phyloP scores from a whole-genome alignment of 1,140 invertebrate species.

The Drosophila pectinifera region DNA sequence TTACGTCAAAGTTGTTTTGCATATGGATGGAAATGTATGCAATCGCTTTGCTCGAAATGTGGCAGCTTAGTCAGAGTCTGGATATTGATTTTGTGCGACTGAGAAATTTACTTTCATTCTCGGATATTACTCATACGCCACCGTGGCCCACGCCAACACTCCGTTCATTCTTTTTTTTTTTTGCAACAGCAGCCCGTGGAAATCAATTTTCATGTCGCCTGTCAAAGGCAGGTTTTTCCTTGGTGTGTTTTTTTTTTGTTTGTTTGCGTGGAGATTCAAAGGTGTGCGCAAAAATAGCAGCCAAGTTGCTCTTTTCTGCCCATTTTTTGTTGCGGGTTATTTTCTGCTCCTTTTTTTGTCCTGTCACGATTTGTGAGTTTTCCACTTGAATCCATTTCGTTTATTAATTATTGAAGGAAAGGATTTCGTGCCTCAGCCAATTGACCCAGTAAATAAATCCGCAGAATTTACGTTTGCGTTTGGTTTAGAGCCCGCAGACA shows the following conservation, averaged over 20 bases:
- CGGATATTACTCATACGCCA: slow-evolving; percentile 70
- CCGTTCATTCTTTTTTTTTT: slow-evolving; percentile 8
- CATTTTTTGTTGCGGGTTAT: slow-evolving; percentile 17
- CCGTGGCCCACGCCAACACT: slow-evolving; percentile 12
- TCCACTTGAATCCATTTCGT: slow-evolving; percentile 59
- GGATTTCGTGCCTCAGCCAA: slow-evolving; percentile 12
- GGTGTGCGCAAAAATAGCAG: slow-evolving; percentile 64
- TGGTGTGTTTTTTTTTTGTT: slow-evolving; percentile 17
- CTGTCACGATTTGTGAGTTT: slow-evolving; percentile 73
- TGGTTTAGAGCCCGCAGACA: neutral
- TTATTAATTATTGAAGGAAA: slow-evolving; percentile 65
- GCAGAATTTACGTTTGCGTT: slow-evolving; percentile 3
- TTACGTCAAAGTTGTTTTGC: slow-evolving; percentile 68
- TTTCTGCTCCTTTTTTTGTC: slow-evolving; percentile 31
- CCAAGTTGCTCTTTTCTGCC: slow-evolving; percentile 41
- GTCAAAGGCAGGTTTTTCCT: slow-evolving; percentile 66
- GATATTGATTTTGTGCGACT: slow-evolving; percentile 65
- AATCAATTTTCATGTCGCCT: slow-evolving; percentile 77
- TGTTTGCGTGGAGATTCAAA: slow-evolving; percentile 19
- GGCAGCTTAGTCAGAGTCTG: slow-evolving; percentile 28
- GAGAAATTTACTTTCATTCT: slow-evolving; percentile 44
- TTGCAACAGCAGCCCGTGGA: slow-evolving; percentile 43
- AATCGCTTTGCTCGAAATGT: slow-evolving; percentile 27
- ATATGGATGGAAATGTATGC: slow-evolving; percentile 67
- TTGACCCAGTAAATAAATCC: slow-evolving; percentile 14